A percentile compares a stretch with the other conserved stretches of the same genome.
phyloP scores from a whole-genome alignment of 2,113 vertebrate species.

The Hoplias malabaricus region DNA sequence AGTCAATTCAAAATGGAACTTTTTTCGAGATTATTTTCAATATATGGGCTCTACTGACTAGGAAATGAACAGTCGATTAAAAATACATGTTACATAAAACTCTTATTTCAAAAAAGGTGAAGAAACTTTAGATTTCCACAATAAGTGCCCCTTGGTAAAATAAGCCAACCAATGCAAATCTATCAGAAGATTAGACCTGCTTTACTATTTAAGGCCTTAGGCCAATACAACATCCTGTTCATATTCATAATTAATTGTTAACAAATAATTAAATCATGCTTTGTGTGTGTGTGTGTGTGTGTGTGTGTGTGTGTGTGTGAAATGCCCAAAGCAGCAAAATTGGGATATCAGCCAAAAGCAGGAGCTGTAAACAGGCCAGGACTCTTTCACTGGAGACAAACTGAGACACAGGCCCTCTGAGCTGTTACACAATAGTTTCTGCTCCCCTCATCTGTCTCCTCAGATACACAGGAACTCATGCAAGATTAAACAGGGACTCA shows the following conservation, averaged over 20 bases:
- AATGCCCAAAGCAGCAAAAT: background rate
- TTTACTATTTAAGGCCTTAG: background rate
- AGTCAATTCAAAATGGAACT: too few relatives aligned
- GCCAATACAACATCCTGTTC: background rate
- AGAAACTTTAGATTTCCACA: too few relatives aligned
- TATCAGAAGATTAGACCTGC: background rate
- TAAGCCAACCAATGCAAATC: background rate
- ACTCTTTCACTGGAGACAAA: background rate
- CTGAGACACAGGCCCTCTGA: background rate
- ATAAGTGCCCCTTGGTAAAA: background rate
- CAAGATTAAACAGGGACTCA: slow-evolving; percentile 36
- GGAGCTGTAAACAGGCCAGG: background rate
- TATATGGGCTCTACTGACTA: too few relatives aligned
- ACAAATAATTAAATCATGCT: background rate
- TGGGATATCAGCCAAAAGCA: background rate
- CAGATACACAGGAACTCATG: slow-evolving; percentile 35
- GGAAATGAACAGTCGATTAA: too few relatives aligned
- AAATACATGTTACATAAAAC: too few relatives aligned
- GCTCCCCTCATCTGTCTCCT: background rate
- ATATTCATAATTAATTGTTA: background rate
- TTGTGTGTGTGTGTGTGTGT: too few relatives aligned
- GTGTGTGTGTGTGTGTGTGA: background rate
- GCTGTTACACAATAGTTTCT: slow-evolving; percentile 23
- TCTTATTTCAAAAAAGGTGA: too few relatives aligned
- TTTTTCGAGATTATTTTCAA: too few relatives aligned